phyloP scores from a whole-genome alignment of 2,797 vertebrate species.

The Ptychobarbus kaznakovi region DNA sequence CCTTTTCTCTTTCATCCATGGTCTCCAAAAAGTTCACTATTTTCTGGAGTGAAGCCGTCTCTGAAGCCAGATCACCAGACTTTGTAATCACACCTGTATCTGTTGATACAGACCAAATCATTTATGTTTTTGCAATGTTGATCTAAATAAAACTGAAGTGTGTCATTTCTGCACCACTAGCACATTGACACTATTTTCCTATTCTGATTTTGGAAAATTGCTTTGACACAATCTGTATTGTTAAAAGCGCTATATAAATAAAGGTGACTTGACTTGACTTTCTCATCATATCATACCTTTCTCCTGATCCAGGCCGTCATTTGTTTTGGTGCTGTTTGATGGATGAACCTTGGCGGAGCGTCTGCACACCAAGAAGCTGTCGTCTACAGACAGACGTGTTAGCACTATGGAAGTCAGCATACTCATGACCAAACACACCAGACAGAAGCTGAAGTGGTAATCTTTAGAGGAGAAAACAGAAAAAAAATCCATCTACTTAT shows the following conservation, averaged over 20 bases:
- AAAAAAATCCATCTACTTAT: background rate
- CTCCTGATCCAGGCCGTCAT: background rate
- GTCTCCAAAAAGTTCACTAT: slow-evolving; percentile 68
- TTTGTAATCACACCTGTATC: slow-evolving; percentile 3
- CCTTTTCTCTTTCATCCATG: slow-evolving; percentile 25
- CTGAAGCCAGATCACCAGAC: slow-evolving; percentile 19
- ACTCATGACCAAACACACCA: slow-evolving; percentile 76
- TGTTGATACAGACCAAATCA: slow-evolving; percentile 1
- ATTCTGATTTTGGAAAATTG: too few relatives aligned
- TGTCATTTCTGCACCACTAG: background rate
- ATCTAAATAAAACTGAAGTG: background rate
- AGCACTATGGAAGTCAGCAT: slow-evolving; percentile 76
- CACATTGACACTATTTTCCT: too few relatives aligned
- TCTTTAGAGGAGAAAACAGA: slow-evolving; percentile 61
- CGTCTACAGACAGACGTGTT: slow-evolving; percentile 69
- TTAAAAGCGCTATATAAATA: too few relatives aligned
- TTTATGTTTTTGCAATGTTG: background rate
- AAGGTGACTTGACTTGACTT: too few relatives aligned
- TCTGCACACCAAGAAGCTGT: slow-evolving; percentile 52
- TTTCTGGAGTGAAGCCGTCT: slow-evolving; percentile 56
- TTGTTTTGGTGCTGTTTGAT: background rate
- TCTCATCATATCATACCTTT: background rate
- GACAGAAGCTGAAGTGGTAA: slow-evolving; percentile 75
- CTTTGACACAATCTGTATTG: too few relatives aligned
- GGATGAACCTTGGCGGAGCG: slow-evolving; percentile 39